phyloP scores from a whole-genome alignment of 2,113 vertebrate species.

The Dicaeum eximium region DNA sequence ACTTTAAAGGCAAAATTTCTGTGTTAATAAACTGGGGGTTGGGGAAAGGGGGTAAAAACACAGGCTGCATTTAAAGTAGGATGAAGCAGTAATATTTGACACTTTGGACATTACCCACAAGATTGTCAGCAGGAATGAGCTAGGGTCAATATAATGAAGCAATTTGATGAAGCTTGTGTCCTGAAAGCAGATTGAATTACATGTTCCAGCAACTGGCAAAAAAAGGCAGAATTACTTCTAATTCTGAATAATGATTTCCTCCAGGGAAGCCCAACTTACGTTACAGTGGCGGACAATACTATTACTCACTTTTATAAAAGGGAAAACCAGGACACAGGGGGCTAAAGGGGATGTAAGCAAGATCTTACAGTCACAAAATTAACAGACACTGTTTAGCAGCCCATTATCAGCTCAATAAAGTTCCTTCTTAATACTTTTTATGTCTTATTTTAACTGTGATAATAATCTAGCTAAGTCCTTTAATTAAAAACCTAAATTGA shows the following conservation, averaged over 20 bases:
- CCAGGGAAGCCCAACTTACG: background rate
- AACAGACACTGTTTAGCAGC: background rate
- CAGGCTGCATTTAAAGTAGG: background rate
- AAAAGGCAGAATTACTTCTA: background rate
- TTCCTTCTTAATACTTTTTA: background rate
- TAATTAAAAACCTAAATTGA: background rate
- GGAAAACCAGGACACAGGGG: background rate
- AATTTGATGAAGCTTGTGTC: background rate
- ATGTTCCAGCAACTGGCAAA: background rate
- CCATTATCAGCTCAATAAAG: background rate
- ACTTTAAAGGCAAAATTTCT: background rate
- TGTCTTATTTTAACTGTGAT: background rate
- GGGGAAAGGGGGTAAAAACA: background rate
- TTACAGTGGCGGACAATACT: background rate
- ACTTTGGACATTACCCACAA: background rate
- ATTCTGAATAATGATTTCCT: background rate
- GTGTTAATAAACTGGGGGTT: background rate
- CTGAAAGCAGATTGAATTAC: background rate
- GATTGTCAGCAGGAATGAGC: background rate
- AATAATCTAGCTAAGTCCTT: background rate
- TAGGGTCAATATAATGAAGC: background rate
- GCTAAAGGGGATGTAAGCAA: background rate
- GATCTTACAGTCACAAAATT: background rate
- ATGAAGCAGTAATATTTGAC: background rate
- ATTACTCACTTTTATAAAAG: background rate